phyloP scores from a whole-genome alignment of 1,140 invertebrate genomes.

The Nasonia longicornis region DNA sequence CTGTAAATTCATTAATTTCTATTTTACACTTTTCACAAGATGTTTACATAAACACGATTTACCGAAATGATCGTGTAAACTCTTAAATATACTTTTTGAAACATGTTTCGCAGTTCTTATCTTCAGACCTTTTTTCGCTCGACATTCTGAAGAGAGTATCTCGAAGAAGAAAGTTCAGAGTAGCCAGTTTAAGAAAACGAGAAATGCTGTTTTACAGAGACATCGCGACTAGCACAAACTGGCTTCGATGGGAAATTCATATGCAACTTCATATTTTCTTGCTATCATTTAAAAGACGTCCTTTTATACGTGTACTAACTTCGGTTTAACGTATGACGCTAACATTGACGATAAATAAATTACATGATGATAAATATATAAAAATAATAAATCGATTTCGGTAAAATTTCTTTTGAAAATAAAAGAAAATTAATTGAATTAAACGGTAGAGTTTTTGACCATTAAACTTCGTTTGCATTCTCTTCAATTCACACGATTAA shows the following conservation, averaged over 20 bases:
- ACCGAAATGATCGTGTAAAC: slow-evolving; percentile 14
- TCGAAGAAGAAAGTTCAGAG: slow-evolving; percentile 41
- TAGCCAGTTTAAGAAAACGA: slow-evolving; percentile 38
- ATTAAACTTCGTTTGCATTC: slow-evolving; percentile 1
- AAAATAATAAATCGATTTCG: slow-evolving; percentile 41
- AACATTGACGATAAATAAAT: slow-evolving; percentile 36
- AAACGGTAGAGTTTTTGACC: neutral
- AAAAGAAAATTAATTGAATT: slow-evolving; percentile 36
- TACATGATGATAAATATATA: slow-evolving; percentile 44
- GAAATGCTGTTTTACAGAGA: slow-evolving; percentile 47
- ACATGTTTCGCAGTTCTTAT: slow-evolving; percentile 7
- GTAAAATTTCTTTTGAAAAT: slow-evolving; percentile 38
- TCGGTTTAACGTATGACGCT: slow-evolving; percentile 9
- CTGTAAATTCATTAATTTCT: neutral
- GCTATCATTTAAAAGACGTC: slow-evolving; percentile 27
- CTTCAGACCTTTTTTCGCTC: neutral
- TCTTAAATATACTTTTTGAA: slow-evolving; percentile 23
- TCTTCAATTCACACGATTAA: slow-evolving; percentile 26
- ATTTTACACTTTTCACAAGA: slow-evolving; percentile 42
- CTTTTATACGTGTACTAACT: slow-evolving; percentile 10
- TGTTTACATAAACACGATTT: slow-evolving; percentile 19
- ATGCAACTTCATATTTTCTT: slow-evolving; percentile 36
- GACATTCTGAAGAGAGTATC: slow-evolving; percentile 26
- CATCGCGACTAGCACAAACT: slow-evolving; percentile 56
- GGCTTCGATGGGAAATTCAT: slow-evolving; percentile 50